Evolutionary conservation across 2,797 vertebrate species (phyloP), one percentile per base, ranked within the genome.

Genomic region (Taeniopygia guttata): DNA sequence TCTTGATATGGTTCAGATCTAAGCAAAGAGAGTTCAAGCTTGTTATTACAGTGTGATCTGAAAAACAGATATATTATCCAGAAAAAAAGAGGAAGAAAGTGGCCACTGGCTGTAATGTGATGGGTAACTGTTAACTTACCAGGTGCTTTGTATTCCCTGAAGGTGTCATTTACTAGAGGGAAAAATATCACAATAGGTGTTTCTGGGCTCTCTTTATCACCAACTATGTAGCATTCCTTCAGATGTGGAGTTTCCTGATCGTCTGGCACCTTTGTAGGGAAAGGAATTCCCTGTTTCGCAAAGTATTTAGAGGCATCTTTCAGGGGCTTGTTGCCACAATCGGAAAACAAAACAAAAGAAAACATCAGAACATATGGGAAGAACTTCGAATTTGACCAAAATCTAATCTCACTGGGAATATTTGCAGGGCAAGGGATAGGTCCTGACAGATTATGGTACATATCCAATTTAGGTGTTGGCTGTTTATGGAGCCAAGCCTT

Each of bases 181-280:
- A 98, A 98, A 94, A 98, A 98, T 88, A 98, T 16, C 85, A 99
- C 98, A 8, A 98, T 95, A 36, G 98, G 99, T 7, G 97, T 97
- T 25, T 96, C 88, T 5, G 97, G 96, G 76, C 97, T 97, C 4
- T 98, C 97, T 67, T 98, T 84, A 34, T 98, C 96, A 82, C 95
- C 97, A 77, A 97, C 81, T 46, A 99, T 95, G 77, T 99, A 99
- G 49, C 98, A 98, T 90, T 99, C 99, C 90, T 97, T 98, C 73
- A 98, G 77, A 12, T 96, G 90, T 13, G 98, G 84, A 4, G 95
- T 97, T 66, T 97, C 96, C 32, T 98, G 94, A 13, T 96, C 95
- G 76, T 91, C 94, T 81, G 98, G 96, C 49, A 98, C 89, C 1
- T 97, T 97, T 34, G 87, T 95, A 63, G 98, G 98, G 91, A 99